Evolutionary conservation across 2,113 vertebrate species (phyloP), one percentile per base, ranked within the genome.

Genomic region (Myotis brandtii): DNA sequence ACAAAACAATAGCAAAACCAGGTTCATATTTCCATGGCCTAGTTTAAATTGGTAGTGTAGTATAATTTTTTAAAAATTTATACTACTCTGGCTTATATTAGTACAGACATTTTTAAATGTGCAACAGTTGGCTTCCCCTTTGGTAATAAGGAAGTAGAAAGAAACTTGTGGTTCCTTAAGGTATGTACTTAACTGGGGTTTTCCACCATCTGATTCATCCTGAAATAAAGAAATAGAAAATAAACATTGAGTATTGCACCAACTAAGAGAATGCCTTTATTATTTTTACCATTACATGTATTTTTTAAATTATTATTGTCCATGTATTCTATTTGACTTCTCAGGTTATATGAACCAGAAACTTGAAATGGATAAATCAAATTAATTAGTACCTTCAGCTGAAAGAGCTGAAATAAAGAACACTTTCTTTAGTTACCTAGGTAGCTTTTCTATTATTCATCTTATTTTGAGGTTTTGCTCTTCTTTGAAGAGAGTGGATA

Each of bases 61-160:
- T 9, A 12, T 52, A 50, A 54, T 14, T 72, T 59, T 34, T 52
- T 40, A 50, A 21, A 30, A 62, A 69, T 54, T 6, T 17, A 9
- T 72, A n/a, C 30, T 69, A 34, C 11, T 81, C 30, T 88, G 66
- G 3, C 40, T 89, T 66, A 62, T 10, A 11, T 11, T 46, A 46
- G 46, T 46, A 86, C 5, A 50, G 40, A 62, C 7, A 73, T 85
- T 94, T 92, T 83, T 40, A 75, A 46, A 56, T 23, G 43, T 17
- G 13, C 23, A 83, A 2, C 7, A 1, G 37, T 7, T 88, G 37
- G 89, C 83, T 95, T 94, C 82, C 79, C 52, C 70, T 83, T 86
- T 56, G 77, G 32, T 23, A 86, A 91, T 32, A 69, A 91, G 93
- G 89, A 96, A 96, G 70, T 96, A 64, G 93, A 82, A 56, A 48